These are phyloP conservation scores for Scelioninae gen. 2 DNA, from an alignment of 2,888 invertebrate genomes.

Conservation along the genomic window DNA sequence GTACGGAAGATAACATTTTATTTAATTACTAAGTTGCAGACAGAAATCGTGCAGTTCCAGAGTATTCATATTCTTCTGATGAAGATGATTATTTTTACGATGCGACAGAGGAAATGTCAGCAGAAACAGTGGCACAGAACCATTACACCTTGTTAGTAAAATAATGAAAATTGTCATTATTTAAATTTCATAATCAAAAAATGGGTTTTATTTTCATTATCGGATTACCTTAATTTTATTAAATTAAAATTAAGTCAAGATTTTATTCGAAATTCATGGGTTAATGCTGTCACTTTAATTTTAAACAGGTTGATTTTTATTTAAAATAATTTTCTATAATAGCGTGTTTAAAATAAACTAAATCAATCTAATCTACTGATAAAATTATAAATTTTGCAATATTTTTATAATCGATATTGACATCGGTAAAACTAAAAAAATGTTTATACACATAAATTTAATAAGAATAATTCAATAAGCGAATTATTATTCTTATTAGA, in stretches of 20 bases:
- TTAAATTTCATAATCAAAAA: no score
- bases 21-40: slow-evolving; percentile 68
- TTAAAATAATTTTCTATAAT: no score
- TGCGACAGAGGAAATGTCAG: slow-evolving; percentile 83
- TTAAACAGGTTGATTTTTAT: background rate
- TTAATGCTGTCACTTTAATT: background rate
- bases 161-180: no score
- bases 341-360: no score
- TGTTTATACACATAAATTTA: no score
- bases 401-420: no score
- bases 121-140: slow-evolving; percentile 67
- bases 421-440: no score
- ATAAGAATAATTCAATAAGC: no score
- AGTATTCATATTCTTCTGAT: slow-evolving; percentile 97
- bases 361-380: no score
- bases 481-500: no score
- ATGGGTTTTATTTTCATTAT: no score
- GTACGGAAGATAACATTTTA: background rate
- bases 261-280: background rate
- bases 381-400: no score
- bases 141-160: slow-evolving; percentile 65
- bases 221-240: background rate
- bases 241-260: background rate
- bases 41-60: slow-evolving; percentile 86
- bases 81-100: slow-evolving; percentile 97